Conservation (phyloP, 2,113 vertebrate genomes). For the Myodes glareolus region DNA sequence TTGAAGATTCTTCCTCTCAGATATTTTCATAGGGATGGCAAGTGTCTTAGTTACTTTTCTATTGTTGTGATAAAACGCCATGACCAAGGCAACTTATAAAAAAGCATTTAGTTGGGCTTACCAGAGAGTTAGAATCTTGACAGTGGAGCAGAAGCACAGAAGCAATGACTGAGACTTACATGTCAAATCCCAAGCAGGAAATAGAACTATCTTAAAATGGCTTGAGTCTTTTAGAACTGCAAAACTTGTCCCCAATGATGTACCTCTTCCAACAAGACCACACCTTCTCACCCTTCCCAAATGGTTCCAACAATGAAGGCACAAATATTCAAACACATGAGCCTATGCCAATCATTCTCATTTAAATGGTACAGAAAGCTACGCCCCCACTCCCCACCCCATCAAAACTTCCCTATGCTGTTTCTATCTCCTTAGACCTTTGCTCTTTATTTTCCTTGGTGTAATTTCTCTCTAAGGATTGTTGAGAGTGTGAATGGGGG, state of each 20-base stretch:
- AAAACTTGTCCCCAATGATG: neutral
- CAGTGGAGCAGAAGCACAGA: neutral
- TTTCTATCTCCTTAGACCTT: neutral
- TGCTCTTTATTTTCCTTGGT: neutral
- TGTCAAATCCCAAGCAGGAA: neutral
- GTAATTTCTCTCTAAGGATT: conserved; percentile 5
- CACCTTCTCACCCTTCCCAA: neutral
- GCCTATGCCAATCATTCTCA: neutral
- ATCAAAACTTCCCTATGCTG: neutral
- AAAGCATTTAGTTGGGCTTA: neutral
- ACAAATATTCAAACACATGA: neutral
- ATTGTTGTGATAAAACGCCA: neutral
- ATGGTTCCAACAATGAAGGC: neutral
- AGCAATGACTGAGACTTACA: neutral
- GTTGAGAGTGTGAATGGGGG: neutral
- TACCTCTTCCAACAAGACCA: neutral
- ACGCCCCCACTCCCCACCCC: too few relatives aligned
- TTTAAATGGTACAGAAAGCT: neutral
- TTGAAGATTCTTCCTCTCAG: neutral
- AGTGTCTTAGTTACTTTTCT: neutral
- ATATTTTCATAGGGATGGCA: neutral
- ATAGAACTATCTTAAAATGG: neutral
- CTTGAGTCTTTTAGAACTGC: neutral
- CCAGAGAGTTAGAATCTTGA: neutral
- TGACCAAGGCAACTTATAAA: neutral